These are phyloP conservation scores for Chouioia cunea DNA, from an alignment of 2,888 invertebrate species.

Conservation along the genomic window DNA sequence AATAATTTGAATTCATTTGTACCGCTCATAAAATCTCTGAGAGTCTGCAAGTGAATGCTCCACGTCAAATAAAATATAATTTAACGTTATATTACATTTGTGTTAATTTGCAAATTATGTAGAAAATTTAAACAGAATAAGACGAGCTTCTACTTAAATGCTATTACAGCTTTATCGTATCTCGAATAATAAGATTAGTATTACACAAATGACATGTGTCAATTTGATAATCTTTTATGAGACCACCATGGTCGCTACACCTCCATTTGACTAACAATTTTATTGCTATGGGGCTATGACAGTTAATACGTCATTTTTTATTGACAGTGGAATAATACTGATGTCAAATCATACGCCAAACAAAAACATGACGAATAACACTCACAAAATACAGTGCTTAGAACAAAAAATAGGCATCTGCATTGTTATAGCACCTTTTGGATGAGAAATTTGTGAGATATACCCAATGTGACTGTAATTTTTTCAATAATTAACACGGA, in stretches of 20 bases:
- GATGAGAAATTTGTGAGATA: slow-evolving; percentile 27
- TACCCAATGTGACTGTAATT: slow-evolving; percentile 29
- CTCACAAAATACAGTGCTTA: slow-evolving; percentile 15
- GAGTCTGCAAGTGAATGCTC: slow-evolving; percentile 6
- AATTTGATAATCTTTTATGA: slow-evolving; percentile 50
- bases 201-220: background rate
- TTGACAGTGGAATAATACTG: slow-evolving; percentile 60
- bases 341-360: slow-evolving; percentile 46
- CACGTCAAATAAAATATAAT: background rate
- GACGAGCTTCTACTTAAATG: background rate
- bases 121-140: slow-evolving; percentile 12
- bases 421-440: slow-evolving; percentile 37
- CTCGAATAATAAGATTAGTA: background rate
- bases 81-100: background rate
- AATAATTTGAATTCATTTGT: background rate
- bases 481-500: slow-evolving; percentile 23
- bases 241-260: slow-evolving; percentile 59
- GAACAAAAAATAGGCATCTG: slow-evolving; percentile 27
- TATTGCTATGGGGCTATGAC: slow-evolving; percentile 59
- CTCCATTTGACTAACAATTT: slow-evolving; percentile 51
- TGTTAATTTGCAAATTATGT: slow-evolving; percentile 7
- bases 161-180: background rate
- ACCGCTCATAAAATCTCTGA: slow-evolving; percentile 1
- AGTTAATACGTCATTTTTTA: slow-evolving; percentile 55
- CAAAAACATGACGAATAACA: slow-evolving; percentile 18